These are phyloP conservation scores for Drosophila pruinosa DNA, from an alignment of 1,140 invertebrate genomes.

Conservation along the genomic window DNA sequence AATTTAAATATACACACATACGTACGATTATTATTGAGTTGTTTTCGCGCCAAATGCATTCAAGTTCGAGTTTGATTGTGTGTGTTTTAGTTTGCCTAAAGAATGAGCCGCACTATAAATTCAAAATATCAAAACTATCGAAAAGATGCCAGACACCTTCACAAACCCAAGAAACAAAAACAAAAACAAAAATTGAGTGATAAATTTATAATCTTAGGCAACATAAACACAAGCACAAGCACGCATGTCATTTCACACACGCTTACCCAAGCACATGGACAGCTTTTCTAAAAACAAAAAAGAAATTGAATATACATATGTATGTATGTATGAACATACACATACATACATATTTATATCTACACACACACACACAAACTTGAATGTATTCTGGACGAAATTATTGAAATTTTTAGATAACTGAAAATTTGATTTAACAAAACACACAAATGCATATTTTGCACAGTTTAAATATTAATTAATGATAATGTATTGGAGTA, in stretches of 20 bases:
- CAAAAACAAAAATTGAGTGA: conserved; percentile 8
- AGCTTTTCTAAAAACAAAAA: conserved; percentile 13
- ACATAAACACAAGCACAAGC: conserved; percentile 17
- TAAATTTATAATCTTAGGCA: conserved; percentile 31
- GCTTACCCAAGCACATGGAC: background rate
- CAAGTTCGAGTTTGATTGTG: conserved; percentile 13
- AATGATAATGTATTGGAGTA: background rate
- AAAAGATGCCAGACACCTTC: conserved; percentile 7
- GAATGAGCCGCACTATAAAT: conserved; percentile 16
- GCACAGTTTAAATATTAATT: background rate
- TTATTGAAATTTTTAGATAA: background rate
- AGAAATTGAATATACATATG: background rate
- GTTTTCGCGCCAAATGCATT: conserved; percentile 67
- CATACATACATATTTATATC: background rate
- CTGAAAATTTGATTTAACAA: background rate
- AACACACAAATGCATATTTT: background rate
- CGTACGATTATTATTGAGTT: conserved; percentile 30
- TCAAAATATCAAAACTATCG: conserved; percentile 3
- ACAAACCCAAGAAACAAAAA: conserved; percentile 6
- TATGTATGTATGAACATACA: too few relatives aligned
- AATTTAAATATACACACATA: conserved; percentile 62
- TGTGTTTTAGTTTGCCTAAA: background rate
- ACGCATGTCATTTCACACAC: conserved; percentile 11
- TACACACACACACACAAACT: background rate
- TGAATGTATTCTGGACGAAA: background rate